phyloP scores from a whole-genome alignment of 2,888 invertebrate species.

The Lathronympha strigana region DNA sequence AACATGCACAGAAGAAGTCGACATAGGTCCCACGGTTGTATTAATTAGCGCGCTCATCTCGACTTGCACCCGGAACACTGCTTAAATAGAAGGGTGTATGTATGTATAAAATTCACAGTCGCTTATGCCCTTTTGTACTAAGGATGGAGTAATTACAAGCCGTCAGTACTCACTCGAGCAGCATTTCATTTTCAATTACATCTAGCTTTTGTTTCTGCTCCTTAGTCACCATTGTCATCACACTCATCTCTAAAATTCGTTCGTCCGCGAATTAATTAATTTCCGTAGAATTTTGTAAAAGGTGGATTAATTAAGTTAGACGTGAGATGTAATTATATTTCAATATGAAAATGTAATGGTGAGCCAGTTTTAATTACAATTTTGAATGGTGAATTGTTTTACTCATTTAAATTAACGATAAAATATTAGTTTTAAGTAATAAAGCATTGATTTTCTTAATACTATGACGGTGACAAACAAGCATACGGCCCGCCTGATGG shows the following conservation, averaged over 20 bases:
- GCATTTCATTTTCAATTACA: constrained; percentile 53
- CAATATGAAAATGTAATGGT: background rate
- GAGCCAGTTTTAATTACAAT: background rate
- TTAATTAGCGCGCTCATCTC: constrained; percentile 40
- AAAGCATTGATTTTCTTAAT: no score
- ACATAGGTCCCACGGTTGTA: constrained; percentile 11
- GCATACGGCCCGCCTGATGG: no score
- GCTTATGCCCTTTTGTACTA: constrained; percentile 1
- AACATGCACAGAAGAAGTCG: background rate
- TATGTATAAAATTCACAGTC: background rate
- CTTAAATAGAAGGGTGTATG: background rate
- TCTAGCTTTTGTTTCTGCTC: constrained; percentile 49
- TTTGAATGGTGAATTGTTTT: background rate
- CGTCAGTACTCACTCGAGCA: constrained; percentile 41
- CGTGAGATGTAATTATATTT: constrained; percentile 3
- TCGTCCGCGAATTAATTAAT: constrained; percentile 50
- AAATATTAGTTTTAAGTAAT: no score
- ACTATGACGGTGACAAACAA: no score
- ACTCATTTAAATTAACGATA: background rate
- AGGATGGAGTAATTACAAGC: constrained; percentile 45
- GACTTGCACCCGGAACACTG: constrained; percentile 36
- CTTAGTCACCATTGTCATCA: constrained; percentile 49
- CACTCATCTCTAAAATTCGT: constrained; percentile 50
- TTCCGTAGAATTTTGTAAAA: constrained; percentile 42
- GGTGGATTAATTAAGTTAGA: constrained; percentile 9